These are phyloP conservation scores for Candidula unifasciata DNA, from an alignment of 2,888 invertebrate species.

Conservation along the genomic window DNA sequence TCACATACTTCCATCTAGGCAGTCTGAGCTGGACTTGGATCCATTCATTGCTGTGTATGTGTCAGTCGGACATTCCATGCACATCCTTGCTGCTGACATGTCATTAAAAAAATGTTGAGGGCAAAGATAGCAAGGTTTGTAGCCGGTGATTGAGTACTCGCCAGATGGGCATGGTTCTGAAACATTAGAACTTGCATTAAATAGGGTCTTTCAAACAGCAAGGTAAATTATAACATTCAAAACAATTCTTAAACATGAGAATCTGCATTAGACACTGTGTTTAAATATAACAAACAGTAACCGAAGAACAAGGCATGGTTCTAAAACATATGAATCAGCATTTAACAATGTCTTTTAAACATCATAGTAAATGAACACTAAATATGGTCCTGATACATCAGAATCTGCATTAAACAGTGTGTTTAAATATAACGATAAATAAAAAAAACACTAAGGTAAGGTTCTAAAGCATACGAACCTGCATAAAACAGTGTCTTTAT, in stretches of 20 bases:
- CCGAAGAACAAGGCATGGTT: slow-evolving; percentile 79
- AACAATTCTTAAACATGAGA: too few relatives aligned
- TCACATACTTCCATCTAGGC: slow-evolving; percentile 26
- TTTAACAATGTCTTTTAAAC: too few relatives aligned
- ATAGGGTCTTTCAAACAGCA: too few relatives aligned
- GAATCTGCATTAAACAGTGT: too few relatives aligned
- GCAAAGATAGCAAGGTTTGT: slow-evolving; percentile 54
- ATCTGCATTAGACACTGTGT: too few relatives aligned
- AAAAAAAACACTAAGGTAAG: slow-evolving; percentile 53
- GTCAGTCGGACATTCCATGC: slow-evolving; percentile 55
- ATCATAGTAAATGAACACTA: too few relatives aligned
- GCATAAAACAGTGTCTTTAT: too few relatives aligned
- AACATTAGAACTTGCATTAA: too few relatives aligned
- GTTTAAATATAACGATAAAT: too few relatives aligned
- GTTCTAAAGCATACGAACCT: slow-evolving; percentile 82
- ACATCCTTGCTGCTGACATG: slow-evolving; percentile 45
- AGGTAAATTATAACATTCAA: too few relatives aligned
- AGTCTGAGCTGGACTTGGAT: slow-evolving; percentile 37
- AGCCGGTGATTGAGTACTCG: slow-evolving; percentile 56
- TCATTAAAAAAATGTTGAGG: slow-evolving; percentile 56
- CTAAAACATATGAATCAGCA: slow-evolving; percentile 79
- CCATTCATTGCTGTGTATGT: slow-evolving; percentile 52
- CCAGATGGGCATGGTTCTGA: slow-evolving; percentile 82
- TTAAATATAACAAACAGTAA: too few relatives aligned
- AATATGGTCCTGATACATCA: too few relatives aligned